Base-by-base conservation (phyloP, 2,113 vertebrate species). In the Artemisiospiza belli region DNA sequence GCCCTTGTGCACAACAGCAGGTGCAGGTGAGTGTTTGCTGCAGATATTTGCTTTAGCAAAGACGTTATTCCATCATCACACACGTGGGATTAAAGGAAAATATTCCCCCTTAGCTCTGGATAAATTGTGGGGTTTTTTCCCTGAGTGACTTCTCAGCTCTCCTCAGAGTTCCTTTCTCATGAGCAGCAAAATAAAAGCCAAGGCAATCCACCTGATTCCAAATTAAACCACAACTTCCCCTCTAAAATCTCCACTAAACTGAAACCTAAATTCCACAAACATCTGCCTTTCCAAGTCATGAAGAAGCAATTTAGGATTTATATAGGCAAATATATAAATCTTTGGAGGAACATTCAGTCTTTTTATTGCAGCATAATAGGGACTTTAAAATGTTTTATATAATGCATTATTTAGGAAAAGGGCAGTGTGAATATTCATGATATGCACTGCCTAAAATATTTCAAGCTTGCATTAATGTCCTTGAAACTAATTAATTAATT, bases 1-100 rank as follows among this genome's bases (percentile, higher is more conserved):
- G 84, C 94, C 97, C 98, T 98, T 98, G 95, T 17, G 93, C 95
- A 89, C 89, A 96, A 98, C 67, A 97, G 94, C 93, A 82, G 86
- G 91, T 22, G 93, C 47, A 89, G 72, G 92, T 93, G 72, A 98
- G 81, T 37, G 68, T 33, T 63, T 31, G 9, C 2, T 67, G 31
- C 43, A 63, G 21, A 0, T 18, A 23, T 9, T 97, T 66, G 25
- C 30, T 94, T 97, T 63, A 44, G 6, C 33, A 91, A 55, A 64
- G 30, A 12, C 63, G 41, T 74, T 30, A 70, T 74, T 58, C 23
- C 52, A 67, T 55, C 33, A 35, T 89, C 47, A 46, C 37, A 75
- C 27, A 10, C 1, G 6, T n/a, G 46, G 11, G 9, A 44, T 49
- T 67, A n/a, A 83, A 88, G 18, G 2, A 13, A 93, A 90, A 70